Evolutionary conservation across 2,797 vertebrate genomes (phyloP), one percentile per base, ranked within the genome.

Genomic region (Epinephelus awoara): DNA sequence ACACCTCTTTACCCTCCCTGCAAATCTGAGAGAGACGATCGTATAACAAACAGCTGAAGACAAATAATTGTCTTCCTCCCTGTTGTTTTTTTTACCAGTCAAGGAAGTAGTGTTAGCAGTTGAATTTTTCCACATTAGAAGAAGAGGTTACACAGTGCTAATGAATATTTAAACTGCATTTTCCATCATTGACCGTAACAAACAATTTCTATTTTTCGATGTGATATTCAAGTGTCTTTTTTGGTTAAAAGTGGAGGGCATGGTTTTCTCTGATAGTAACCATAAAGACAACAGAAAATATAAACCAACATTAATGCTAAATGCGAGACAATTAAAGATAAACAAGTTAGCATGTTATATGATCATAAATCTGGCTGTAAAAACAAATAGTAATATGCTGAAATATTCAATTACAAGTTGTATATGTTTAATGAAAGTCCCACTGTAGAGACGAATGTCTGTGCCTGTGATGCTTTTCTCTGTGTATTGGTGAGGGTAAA

Each of bases 11-110:
- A 38, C 29, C 46, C 83, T 79, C 27, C 85, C 88, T 27, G 79
- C 56, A 67, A 79, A 81, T 79, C 61, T 93, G 55, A 91, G 78
- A 79, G 94, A 96, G 85, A 91, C 95, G 3, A 38, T 80, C 57
- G 93, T 96, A 91, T 96, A 94, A 85, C 80, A 74, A 82, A 86
- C 52, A 79, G 78, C 58, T 66, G 44, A 66, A 72, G 10, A 67
- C 59, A 65, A 51, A 52, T 21, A 6, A 61, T 29, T 19, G 25
- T 38, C 46, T 74, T 27, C 75, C 42, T 27, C 12, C 12, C 5
- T 67, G 25, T 80, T 74, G 25, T 67, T 34, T 42, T 42, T 57
- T 72, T 67, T 1, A 65, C 46, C 42, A 67, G 54, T 58, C 27
- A 46, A 75, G 25, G 50, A 72, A 82, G 62, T 73, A 57, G 59